Base-by-base conservation (phyloP, 1,140 invertebrate genomes). In the Bicyclus anynana region DNA sequence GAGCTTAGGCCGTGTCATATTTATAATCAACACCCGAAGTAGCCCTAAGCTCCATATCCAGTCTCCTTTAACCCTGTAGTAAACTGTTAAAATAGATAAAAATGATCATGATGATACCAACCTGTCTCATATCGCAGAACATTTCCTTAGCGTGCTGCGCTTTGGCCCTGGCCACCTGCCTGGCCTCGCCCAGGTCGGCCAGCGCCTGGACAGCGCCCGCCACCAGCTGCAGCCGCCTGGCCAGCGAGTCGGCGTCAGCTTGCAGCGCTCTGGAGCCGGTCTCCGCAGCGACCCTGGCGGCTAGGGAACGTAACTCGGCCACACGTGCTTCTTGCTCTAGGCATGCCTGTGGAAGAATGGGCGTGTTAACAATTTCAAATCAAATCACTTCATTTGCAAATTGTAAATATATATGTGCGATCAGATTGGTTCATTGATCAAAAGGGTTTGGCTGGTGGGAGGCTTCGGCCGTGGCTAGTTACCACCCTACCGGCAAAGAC, bases 211-310 rank as follows among this genome's bases (percentile, higher is more conserved):
- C 90, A 10, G 93, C 92, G 58, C 94, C 92, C 40, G 93, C 91
- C 37, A 95, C 93, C 74, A 95, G 92, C 68, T 95, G 92, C 29
- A 96, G 89, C n/a, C 93, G 90, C 53, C 92, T 90, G 13, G 94
- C 94, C n/a, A 96, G 84, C 0, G 93, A 92, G 62, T 95, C 94
- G 5, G 95, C 91, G 71, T 96, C 95, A n/a, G 92, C 91, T 29
- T 93, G 92, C 37, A 96, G 85, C 0, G 94, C 91, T 9, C 92
- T 90, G 46, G 95, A 89, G 14, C 94, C 94, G 16, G 95, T 93
- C 70, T 94, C 93, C 3, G 92, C 92, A 0, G 94, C 94, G 27
- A 96, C 95, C 58, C 93, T 92, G 1, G 92, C 91, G 9, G 95
- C 94, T 59, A 96, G 89, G n/a, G 92, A 91, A 12, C 92, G 92